phyloP scores from a whole-genome alignment of 1,140 invertebrate species.

The Forficula auricularia region DNA sequence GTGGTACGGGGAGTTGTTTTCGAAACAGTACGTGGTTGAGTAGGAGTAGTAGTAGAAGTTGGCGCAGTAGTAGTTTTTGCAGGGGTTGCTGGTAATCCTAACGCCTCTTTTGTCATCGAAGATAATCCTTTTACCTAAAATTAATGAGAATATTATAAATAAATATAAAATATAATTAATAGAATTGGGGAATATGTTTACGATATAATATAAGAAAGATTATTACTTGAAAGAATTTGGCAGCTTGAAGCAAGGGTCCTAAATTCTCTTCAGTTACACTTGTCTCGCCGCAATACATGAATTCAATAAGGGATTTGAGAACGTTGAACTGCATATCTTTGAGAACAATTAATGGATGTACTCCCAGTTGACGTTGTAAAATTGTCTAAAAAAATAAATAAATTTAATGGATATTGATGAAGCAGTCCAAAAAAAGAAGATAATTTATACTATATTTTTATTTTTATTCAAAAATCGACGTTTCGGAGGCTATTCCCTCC shows the following conservation, averaged over 20 bases:
- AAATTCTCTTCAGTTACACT: slow-evolving; percentile 33
- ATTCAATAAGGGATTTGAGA: slow-evolving; percentile 36
- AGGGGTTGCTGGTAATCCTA: slow-evolving; percentile 13
- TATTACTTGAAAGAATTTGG: slow-evolving; percentile 33
- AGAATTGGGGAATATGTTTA: too few species aligned
- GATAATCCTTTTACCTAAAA: slow-evolving; percentile 29
- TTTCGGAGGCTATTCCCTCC: neutral
- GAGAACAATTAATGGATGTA: slow-evolving; percentile 34
- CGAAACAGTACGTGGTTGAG: too few species aligned
- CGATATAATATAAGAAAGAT: too few species aligned
- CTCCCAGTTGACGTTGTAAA: slow-evolving; percentile 32
- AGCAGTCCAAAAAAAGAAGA: neutral
- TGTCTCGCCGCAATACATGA: slow-evolving; percentile 39
- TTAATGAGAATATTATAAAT: neutral
- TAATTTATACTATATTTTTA: too few species aligned
- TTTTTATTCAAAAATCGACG: too few species aligned
- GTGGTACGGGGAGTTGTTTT: too few species aligned
- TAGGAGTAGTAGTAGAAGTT: too few species aligned
- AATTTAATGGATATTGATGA: neutral
- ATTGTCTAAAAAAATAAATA: slow-evolving; percentile 25
- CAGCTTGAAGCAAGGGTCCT: slow-evolving; percentile 30
- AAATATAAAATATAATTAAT: too few species aligned
- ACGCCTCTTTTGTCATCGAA: slow-evolving; percentile 19
- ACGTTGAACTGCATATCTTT: slow-evolving; percentile 36
- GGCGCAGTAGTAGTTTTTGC: neutral